Evolutionary conservation across 2,888 invertebrate genomes (phyloP), one percentile per base, ranked within the genome.

Genomic region (Deilephila elpenor): DNA sequence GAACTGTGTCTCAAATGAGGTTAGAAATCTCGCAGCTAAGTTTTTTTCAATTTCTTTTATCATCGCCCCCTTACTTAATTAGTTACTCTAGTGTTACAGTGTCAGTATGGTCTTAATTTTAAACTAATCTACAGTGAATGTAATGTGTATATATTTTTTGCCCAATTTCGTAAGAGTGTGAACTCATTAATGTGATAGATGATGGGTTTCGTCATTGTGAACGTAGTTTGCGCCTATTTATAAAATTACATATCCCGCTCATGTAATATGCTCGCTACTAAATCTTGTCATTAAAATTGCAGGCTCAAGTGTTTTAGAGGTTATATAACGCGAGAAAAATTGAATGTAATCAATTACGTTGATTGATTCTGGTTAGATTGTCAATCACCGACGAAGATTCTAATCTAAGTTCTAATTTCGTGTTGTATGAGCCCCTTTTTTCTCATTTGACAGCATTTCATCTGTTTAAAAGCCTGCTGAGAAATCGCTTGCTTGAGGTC

Each of bases 1-100:
- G 74, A 75, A 78, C 75, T 78, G 37, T 76, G 74, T 81, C 76
- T 20, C 14, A 74, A 80, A 80, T 77, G 71, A 75, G 76, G 76
- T 72, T 64, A 70, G 74, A 60, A 76, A 70, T 59, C 14, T 44
- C 19, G 8, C 3, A 25, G 14, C 14, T 5, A 67, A 25, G 1
- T 51, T 67, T 51, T 5, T 8, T 29, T 17, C 11, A 4, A 14
- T 17, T 67, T 51, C n/a, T 64, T 20, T 64, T 44, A n/a, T n/a
- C 8, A 37, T 2, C 37, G 20, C 44, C 20, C 44, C 44, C 14
- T 25, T 17, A 17, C 8, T 11, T 67, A 17, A 51, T 25, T 51
- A 67, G 64, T 67, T 44, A 3, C 7, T 17, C 44, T 25, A 51
- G 7, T 25, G 64, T 20, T 64, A 11, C 20, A 20, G 19, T 61